phyloP scores from a whole-genome alignment of 2,113 vertebrate species.

The cattle (Bos taurus) region ARS-UCD2.0 NC_037333.1:43911501-43912000 shows the following conservation, averaged over 20 bases:
- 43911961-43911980: too few species aligned
- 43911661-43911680: background rate
- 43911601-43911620: background rate
- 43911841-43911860: too few species aligned
- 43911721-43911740: background rate
- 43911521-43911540: fast-evolving
- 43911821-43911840: too few species aligned
- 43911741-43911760: background rate
- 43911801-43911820: too few species aligned
- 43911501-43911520: background rate
- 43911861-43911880: too few species aligned
- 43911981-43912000: too few species aligned
- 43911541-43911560: background rate
- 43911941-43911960: too few species aligned
- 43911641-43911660: background rate
- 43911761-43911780: background rate
- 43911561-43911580: background rate
- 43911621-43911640: background rate
- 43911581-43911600: background rate
- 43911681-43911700: fast-evolving
- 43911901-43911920: too few species aligned
- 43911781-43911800: background rate
- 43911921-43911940: too few species aligned
- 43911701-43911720: background rate
- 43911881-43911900: too few species aligned